Evolutionary conservation across 2,888 invertebrate genomes (phyloP), one percentile per base, ranked within the genome.

Genomic region (Harpalus rubripes): DNA sequence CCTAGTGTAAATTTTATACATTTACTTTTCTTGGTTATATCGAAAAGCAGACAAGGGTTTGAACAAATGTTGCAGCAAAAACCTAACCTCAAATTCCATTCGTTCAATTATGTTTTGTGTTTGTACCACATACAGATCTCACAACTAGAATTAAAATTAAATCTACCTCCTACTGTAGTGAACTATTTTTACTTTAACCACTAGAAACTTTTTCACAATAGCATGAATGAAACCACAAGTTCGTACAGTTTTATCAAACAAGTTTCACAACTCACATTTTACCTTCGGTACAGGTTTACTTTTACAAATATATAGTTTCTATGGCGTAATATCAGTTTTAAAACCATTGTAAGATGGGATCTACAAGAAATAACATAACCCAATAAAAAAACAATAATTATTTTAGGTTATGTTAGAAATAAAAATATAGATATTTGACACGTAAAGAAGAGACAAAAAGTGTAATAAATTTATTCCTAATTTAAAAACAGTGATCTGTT

Each of bases 141-240:
- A 68, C 32, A n/a, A 68, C 32, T 26, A 39, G 32, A 39, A 68
- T 68, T 68, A 74, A 44, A 74, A 74, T 74, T 18, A 74, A 72
- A 74, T 74, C 44, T 74, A 74, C 72, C 72, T 74, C 72, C 72
- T 74, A 74, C 72, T 74, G 72, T 6, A 18, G 44, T 44, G 8
- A 18, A 16, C 72, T 74, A 74, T 74, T 74, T 74, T 74, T 74
- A 74, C 68, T 39, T 68, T n/a, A 74, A 68, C 41, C 41, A 41
- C 68, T 32, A 68, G 32, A 39, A 68, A 68, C 15, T 68, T 68
- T 68, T 39, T 39, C 68, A 68, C 68, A 68, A 68, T 68, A 39
- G 44, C 18, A 4, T 16, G 15, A 44, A 74, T 44, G 2, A 44
- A 74, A 74, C 72, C 72, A 18, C 72, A 74, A 74, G 32, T 32